Evolutionary conservation across 2,113 vertebrate genomes (phyloP).

Genomic region (Excalfactoria chinensis): DNA sequence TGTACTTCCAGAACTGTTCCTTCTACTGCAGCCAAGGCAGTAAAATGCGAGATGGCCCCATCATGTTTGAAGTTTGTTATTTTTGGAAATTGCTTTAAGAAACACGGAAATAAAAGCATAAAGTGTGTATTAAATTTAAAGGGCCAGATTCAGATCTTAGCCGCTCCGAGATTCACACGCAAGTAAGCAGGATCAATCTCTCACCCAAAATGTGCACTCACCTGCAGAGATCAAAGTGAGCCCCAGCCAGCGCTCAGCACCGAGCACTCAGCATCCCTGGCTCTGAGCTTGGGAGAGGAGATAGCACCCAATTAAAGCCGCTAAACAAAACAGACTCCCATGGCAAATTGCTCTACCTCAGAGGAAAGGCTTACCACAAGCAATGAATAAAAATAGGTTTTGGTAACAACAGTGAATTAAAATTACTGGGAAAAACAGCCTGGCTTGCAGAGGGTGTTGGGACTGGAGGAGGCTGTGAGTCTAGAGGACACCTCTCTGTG

Average conservation of each 20-base stretch:
- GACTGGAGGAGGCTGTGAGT: neutral
- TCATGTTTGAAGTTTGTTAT: slow-evolving; percentile 71
- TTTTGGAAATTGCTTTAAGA: slow-evolving; percentile 70
- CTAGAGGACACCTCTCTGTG: neutral
- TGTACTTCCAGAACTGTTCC: slow-evolving; percentile 64
- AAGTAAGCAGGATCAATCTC: slow-evolving; percentile 47
- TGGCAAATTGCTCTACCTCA: slow-evolving; percentile 67
- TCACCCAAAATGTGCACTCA: slow-evolving; percentile 22
- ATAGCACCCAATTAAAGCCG: neutral
- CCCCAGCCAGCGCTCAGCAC: neutral
- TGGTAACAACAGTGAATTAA: slow-evolving; percentile 63
- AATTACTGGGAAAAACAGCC: slow-evolving; percentile 72
- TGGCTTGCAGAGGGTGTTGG: slow-evolving; percentile 52
- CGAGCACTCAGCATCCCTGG: neutral
- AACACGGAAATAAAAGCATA: slow-evolving; percentile 68
- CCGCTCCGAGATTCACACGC: slow-evolving; percentile 50
- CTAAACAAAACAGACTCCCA: slow-evolving; percentile 16
- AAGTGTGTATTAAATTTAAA: slow-evolving; percentile 65
- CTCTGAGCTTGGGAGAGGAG: slow-evolving; percentile 15
- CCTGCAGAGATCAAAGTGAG: slow-evolving; percentile 54
- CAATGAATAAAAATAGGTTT: slow-evolving; percentile 68
- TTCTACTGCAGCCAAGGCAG: slow-evolving; percentile 65
- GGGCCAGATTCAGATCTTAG: slow-evolving; percentile 67
- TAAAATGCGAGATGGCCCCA: slow-evolving; percentile 55
- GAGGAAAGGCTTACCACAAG: slow-evolving; percentile 66